Base-by-base conservation (phyloP, 2,797 vertebrate genomes). In the Poeciliopsis paucimaculata region DNA sequence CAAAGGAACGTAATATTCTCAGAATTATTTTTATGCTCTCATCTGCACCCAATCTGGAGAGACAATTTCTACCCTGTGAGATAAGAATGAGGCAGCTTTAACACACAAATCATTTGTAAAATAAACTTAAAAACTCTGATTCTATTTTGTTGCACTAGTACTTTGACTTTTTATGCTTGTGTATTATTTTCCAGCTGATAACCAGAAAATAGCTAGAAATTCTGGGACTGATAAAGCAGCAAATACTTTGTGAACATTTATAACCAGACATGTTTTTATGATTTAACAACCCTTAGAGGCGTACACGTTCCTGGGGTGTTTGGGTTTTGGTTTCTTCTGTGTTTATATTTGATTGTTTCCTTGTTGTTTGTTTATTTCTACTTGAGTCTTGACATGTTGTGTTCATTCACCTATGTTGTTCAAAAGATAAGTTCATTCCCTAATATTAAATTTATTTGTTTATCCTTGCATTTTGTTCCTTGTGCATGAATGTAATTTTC, bases 1-100 rank as follows among this genome's bases (percentile, higher is more conserved):
- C 45, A 49, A n/a, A 31, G 2, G 18, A 68, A 36, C 23, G 43
- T 66, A 13, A 75, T 20, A 75, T 36, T 47, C 28, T 55, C 18
- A 46, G 28, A 74, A 45, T 72, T 55, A 28, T 72, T 72, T 80
- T 49, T 49, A 41, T 18, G 43, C 36, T 73, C 23, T 70, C 39
- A 26, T n/a, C 75, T 60, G 46, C 57, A 60, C 20, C 46, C 71
- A 66, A 66, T 66, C 77, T 77, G 53, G 55, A 68, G n/a, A 80
- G 13, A 70, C 60, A 41, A 53, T 45, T 41, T 51, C 26, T 82
- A 9, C 46, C 20, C 55, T 26, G 20, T 46, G 68, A 73, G 75
- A 73, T 74, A 16, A 60, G 23, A 51, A 39, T n/a, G 36, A 49
- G 36, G 39, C 62, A 47, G 28, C 41, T 39, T 31, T 1, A 18